Evolutionary conservation across 2,888 invertebrate species (phyloP).

Genomic region (Pandemis heparana): DNA sequence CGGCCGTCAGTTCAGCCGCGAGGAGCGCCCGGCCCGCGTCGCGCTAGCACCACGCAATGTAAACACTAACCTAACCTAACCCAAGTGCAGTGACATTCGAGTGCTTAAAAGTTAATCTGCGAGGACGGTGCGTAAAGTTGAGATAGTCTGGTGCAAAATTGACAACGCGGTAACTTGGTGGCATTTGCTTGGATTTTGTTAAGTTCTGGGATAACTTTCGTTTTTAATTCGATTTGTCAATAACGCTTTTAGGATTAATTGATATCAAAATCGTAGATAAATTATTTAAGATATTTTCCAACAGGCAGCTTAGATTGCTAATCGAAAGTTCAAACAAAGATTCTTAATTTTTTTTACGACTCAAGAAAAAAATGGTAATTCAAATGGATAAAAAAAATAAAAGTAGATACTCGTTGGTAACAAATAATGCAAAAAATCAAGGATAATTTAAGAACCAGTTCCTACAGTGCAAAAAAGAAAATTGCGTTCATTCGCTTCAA

Average conservation of each 20-base stretch:
- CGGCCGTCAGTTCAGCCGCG: slow-evolving; percentile 69
- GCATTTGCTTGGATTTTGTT: neutral
- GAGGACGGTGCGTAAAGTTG: slow-evolving; percentile 30
- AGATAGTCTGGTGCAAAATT: neutral
- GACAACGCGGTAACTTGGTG: neutral
- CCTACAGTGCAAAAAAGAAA: neutral
- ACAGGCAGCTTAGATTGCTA: too few relatives aligned
- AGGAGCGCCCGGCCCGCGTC: slow-evolving; percentile 61
- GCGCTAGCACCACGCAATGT: slow-evolving; percentile 59
- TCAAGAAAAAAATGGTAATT: too few relatives aligned
- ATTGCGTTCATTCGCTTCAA: neutral
- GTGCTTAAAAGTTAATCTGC: slow-evolving; percentile 54
- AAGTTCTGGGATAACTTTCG: neutral
- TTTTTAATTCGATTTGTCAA: too few relatives aligned
- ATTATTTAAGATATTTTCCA: too few relatives aligned
- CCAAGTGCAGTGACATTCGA: slow-evolving; percentile 59
- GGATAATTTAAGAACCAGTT: neutral
- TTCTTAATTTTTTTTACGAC: too few relatives aligned
- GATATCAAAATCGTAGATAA: too few relatives aligned
- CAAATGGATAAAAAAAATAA: too few relatives aligned
- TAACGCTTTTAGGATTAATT: too few relatives aligned
- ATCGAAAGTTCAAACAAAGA: too few relatives aligned
- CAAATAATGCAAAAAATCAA: neutral
- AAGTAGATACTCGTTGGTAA: too few relatives aligned
- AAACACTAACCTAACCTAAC: slow-evolving; percentile 58